Evolutionary conservation across 2,797 vertebrate genomes (phyloP).

Genomic region (Paramormyrops hopkinsi): DNA sequence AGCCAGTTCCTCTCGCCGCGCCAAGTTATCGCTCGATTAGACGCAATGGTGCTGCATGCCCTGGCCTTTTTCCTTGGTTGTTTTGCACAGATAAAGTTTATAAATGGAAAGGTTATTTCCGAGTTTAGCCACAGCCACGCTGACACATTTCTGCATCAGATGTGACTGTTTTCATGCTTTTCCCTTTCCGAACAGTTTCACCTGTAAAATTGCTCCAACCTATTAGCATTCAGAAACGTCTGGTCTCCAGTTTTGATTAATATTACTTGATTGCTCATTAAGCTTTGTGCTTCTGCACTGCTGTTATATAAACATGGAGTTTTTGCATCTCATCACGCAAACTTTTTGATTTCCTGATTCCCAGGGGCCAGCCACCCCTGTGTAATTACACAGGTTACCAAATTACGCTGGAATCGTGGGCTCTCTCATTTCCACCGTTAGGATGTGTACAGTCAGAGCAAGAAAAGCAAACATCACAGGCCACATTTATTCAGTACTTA

Average conservation of each 20-base stretch:
- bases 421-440: not conserved
- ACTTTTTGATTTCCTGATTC: constrained; percentile 27
- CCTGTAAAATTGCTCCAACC: not conserved
- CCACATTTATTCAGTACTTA: not conserved
- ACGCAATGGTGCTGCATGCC: not conserved
- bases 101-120: not conserved
- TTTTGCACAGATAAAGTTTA: not conserved
- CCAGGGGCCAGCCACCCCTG: constrained; percentile 25
- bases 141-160: not conserved
- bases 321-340: constrained; percentile 49
- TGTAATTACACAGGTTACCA: constrained; percentile 50
- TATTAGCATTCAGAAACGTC: constrained; percentile 19
- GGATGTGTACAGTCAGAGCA: not conserved
- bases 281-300: constrained; percentile 41
- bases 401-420: constrained; percentile 26
- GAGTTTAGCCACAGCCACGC: not conserved
- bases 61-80: not conserved
- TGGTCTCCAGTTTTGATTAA: constrained; percentile 52
- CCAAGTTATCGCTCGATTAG: not conserved
- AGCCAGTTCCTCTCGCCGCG: not conserved
- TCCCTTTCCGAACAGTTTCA: not conserved
- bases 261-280: constrained; percentile 69
- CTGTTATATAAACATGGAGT: constrained; percentile 37
- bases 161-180: not conserved
- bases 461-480: not conserved